Base-by-base conservation (phyloP, 1,140 invertebrate species). In the Formica exsecta region DNA sequence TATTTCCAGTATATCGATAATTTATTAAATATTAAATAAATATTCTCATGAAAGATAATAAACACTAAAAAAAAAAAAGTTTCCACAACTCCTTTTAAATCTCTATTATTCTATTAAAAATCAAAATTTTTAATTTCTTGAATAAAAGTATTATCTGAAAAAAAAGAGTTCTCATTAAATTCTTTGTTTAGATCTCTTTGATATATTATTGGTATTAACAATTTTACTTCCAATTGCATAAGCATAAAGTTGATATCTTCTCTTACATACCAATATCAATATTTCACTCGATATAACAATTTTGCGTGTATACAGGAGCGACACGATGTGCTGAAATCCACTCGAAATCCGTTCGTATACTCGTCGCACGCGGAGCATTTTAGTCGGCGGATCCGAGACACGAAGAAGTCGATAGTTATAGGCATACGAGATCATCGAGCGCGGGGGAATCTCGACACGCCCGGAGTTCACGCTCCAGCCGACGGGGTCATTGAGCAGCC, bases 401-500 rank as follows among this genome's bases (percentile, higher is more conserved):
- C 54, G 77, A 76, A 81, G 71, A 81, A 90, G 86, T 85, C 83
- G 89, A 90, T 88, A 81, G 89, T 90, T 90, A 90, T 86, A 86
- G 87, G 85, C 80, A 62, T 91, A 93, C 85, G 79, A 92, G 91
- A 93, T 92, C 86, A 93, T 92, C 85, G 87, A 74, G 68, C 48
- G 65, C 71, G 84, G 66, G 71, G 86, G 48, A 51, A 92, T 88
- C 89, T 91, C 89, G 87, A 92, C 91, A 90, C 87, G 88, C 91
- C 91, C 88, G 86, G 91, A 91, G 91, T 92, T 92, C 92, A 92
- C 94, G 94, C 92, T 92, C 92, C 89, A 89, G 89, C 92, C 92
- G 88, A 81, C 85, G 95, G 93, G 95, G 94, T 95, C 95, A 95
- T 93, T 94, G 94, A 93, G 94, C 94, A 94, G 93, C 92, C 93